Evolutionary conservation across 1,140 invertebrate genomes (phyloP).

Genomic region (Lepidurus packardi): DNA sequence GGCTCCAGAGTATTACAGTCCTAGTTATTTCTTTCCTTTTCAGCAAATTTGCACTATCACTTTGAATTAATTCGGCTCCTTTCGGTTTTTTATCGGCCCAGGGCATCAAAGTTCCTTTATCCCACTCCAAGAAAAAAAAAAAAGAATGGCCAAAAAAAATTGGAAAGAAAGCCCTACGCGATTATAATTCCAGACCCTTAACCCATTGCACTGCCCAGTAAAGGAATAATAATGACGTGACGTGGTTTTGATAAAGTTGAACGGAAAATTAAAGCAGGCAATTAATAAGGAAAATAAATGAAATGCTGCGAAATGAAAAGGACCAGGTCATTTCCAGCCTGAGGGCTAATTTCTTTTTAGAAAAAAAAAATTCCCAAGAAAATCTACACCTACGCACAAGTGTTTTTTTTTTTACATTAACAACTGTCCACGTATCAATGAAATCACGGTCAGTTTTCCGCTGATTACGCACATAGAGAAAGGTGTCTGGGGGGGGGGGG

Average conservation of each 20-base stretch:
- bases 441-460: slow-evolving; percentile 1
- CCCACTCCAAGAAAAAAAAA: not conserved
- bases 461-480: not conserved
- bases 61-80: not conserved
- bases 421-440: slow-evolving; percentile 21
- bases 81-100: not conserved
- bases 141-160: not conserved
- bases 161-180: not conserved
- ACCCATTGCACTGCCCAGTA: slow-evolving; percentile 3
- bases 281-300: no score
- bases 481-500: not conserved
- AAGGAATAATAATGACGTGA: not conserved
- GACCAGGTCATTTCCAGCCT: not conserved
- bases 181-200: not conserved
- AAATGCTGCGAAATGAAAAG: not conserved
- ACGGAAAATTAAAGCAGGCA: not conserved
- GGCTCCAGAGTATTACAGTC: not conserved
- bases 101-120: not conserved
- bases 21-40: no score
- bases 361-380: not conserved
- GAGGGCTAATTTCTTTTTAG: not conserved
- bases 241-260: not conserved
- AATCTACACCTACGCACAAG: not conserved
- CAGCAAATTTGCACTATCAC: not conserved
- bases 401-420: not conserved